These are phyloP conservation scores for Takifugu rubripes DNA, from an alignment of 2,797 vertebrate species.

Conservation along the genomic window DNA sequence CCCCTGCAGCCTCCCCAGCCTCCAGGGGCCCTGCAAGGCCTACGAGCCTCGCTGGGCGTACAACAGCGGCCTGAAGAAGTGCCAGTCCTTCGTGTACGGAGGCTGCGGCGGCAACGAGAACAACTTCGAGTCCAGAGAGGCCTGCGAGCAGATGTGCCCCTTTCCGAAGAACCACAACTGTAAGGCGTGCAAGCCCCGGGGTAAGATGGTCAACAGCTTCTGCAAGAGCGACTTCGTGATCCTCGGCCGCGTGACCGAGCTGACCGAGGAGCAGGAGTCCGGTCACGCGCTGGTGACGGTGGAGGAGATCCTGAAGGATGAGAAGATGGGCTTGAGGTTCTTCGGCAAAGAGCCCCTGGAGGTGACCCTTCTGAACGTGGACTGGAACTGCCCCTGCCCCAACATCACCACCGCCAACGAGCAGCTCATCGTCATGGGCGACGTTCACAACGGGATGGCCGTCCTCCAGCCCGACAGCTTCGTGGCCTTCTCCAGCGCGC, in stretches of 20 bases:
- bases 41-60: conserved; percentile 95
- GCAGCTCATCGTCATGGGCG: conserved; percentile 95
- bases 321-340: conserved; percentile 98
- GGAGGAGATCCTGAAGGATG: conserved; percentile 96
- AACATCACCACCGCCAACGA: conserved; percentile 84
- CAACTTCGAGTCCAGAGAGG: conserved; percentile 93
- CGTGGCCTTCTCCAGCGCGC: conserved; percentile 83
- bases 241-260: conserved; percentile 86
- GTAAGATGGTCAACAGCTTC: conserved; percentile 95
- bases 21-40: conserved; percentile 93
- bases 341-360: conserved; percentile 91
- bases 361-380: conserved; percentile 91
- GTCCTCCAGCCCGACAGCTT: conserved; percentile 92
- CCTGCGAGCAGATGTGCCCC: conserved; percentile 93
- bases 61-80: conserved; percentile 83
- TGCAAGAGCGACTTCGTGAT: conserved; percentile 96
- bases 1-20: conserved; percentile 85
- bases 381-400: conserved; percentile 96
- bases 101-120: conserved; percentile 95
- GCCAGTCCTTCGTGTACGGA: conserved; percentile 92
- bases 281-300: conserved; percentile 90
- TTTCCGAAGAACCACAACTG: conserved; percentile 89
- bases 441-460: conserved; percentile 94
- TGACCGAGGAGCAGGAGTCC: conserved; percentile 90
- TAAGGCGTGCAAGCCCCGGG: conserved; percentile 86